Evolutionary conservation across 2,797 vertebrate genomes (phyloP).

Genomic region (Lepus townsendii): DNA sequence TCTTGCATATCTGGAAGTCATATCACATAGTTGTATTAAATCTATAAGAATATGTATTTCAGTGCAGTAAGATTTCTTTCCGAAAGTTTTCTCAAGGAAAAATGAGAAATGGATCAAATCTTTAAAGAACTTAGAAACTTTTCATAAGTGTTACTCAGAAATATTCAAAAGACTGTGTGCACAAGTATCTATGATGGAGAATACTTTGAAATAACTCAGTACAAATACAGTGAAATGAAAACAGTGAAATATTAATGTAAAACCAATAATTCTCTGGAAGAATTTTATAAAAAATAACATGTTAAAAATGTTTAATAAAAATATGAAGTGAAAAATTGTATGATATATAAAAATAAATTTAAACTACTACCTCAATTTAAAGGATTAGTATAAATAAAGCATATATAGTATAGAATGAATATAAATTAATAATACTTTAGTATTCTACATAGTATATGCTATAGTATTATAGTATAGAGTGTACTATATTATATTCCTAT

Average conservation of each 20-base stretch:
- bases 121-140: not conserved
- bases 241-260: not conserved
- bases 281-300: slow-evolving; percentile 5
- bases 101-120: not conserved
- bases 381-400: not conserved
- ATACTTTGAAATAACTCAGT: not conserved
- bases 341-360: not conserved
- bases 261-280: not conserved
- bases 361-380: not conserved
- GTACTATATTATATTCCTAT: too few species aligned
- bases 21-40: not conserved
- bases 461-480: too few species aligned
- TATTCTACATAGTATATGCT: not conserved
- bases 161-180: not conserved
- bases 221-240: not conserved
- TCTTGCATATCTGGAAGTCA: not conserved
- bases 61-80: not conserved
- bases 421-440: not conserved
- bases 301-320: slow-evolving; percentile 13
- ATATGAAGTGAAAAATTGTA: not conserved
- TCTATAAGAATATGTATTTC: not conserved
- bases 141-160: not conserved
- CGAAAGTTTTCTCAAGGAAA: not conserved
- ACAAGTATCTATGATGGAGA: not conserved
- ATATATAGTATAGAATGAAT: not conserved